phyloP scores from a whole-genome alignment of 23 tunicate genomes.

The Ascidia mentula region DNA sequence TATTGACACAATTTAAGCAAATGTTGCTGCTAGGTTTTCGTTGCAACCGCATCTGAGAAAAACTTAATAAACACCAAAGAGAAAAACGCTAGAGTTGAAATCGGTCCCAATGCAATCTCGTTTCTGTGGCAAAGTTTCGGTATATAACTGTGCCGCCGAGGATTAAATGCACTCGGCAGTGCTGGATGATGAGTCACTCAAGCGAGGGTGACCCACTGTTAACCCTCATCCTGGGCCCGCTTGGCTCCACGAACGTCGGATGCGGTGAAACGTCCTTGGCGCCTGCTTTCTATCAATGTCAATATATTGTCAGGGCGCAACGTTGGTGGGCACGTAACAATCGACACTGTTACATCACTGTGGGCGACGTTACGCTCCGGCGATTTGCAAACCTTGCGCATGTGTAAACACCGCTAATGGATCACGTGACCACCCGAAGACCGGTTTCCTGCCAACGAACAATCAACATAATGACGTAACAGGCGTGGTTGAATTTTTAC shows the following conservation, averaged over 20 bases:
- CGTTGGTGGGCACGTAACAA: constrained; percentile 12
- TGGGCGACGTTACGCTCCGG: neutral
- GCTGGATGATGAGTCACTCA: neutral
- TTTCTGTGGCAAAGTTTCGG: neutral
- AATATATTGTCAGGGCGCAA: neutral
- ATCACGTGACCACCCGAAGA: constrained; percentile 10
- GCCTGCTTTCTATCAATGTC: neutral
- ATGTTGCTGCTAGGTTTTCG: too few species aligned
- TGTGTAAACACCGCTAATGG: constrained; percentile 35
- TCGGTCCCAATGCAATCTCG: too few species aligned
- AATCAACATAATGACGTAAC: constrained; percentile 2
- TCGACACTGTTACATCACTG: neutral
- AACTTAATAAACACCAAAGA: too few species aligned
- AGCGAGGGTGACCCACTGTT: neutral
- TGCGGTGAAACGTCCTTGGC: neutral
- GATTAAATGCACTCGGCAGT: neutral
- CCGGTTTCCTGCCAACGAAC: constrained; percentile 4
- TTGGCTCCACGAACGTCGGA: neutral
- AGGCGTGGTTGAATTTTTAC: neutral
- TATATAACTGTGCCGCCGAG: neutral
- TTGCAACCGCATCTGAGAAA: too few species aligned
- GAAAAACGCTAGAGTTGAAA: too few species aligned
- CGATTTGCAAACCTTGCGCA: neutral
- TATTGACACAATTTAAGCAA: constrained; percentile 11
- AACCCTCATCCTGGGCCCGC: neutral